Percentiles rank a stretch among this genome's conserved stretches.
Conservation (phyloP, 2,797 vertebrate species). For the Cercopithecus petaurista region DNA sequence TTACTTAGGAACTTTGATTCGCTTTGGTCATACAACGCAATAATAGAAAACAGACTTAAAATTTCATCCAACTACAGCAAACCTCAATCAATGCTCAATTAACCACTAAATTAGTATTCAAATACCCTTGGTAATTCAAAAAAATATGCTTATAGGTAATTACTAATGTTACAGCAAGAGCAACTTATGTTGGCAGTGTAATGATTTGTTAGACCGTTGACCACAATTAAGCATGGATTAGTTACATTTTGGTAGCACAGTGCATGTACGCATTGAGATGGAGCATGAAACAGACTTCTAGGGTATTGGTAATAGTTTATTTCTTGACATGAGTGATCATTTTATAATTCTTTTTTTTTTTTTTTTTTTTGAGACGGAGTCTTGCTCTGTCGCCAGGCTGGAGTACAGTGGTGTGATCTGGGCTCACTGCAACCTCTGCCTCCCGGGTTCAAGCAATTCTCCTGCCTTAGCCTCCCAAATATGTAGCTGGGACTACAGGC, state of each 20-base stretch:
- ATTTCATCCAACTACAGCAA: background rate
- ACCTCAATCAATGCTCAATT: background rate
- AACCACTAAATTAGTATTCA: conserved; percentile 29
- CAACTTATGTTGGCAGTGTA: conserved; percentile 18
- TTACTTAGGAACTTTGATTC: background rate
- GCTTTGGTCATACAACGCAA: background rate
- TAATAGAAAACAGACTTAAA: background rate
- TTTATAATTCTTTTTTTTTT: background rate
- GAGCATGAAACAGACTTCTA: background rate
- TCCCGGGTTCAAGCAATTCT: too few species aligned
- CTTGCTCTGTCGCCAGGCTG: too few species aligned
- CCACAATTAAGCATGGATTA: conserved; percentile 3
- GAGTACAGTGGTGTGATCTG: too few species aligned
- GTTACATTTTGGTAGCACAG: background rate
- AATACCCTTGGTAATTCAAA: background rate
- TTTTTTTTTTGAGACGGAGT: too few species aligned
- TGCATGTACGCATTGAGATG: background rate
- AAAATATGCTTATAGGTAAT: conserved; percentile 37
- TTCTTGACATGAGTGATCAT: background rate
- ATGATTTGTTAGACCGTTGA: background rate
- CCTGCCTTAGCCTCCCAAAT: too few species aligned
- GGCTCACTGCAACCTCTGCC: too few species aligned
- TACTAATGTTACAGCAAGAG: conserved; percentile 7
- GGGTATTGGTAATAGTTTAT: background rate
- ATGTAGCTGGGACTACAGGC: too few species aligned